Conservation (phyloP, 2,797 vertebrate species). For the Netta rufina region DNA sequence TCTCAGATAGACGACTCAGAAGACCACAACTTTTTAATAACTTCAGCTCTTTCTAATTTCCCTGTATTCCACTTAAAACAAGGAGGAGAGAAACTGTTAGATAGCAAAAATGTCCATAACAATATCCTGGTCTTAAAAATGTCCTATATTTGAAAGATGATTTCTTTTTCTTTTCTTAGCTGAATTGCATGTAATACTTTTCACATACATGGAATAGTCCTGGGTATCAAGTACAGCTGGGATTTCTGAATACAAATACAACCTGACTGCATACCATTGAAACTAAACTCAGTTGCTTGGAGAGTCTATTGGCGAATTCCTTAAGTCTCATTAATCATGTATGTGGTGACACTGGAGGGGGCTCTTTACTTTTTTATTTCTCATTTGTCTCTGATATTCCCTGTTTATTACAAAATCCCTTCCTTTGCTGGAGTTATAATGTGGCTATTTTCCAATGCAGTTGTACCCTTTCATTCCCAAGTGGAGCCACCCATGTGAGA, state of each 20-base stretch:
- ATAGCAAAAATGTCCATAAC: background rate
- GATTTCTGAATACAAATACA: conserved; percentile 71
- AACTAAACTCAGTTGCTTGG: conserved; percentile 72
- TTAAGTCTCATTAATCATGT: conserved; percentile 73
- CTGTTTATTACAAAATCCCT: conserved; percentile 71
- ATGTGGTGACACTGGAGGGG: conserved; percentile 69
- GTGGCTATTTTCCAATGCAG: conserved; percentile 62
- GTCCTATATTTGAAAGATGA: background rate
- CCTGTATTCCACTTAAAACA: background rate
- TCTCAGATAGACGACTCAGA: too few relatives aligned
- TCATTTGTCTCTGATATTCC: conserved; percentile 74
- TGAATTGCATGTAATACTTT: conserved; percentile 54
- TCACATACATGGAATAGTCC: conserved; percentile 53
- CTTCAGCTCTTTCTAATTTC: background rate
- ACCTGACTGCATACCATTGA: conserved; percentile 71
- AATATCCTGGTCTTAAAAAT: conserved; percentile 36
- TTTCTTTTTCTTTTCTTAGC: conserved; percentile 23
- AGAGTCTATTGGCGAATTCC: conserved; percentile 74
- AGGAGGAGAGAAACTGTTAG: background rate
- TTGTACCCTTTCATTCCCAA: conserved; percentile 54
- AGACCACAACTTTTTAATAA: background rate
- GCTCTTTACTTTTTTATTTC: conserved; percentile 72
- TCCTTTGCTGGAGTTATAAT: conserved; percentile 63
- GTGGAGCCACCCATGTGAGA: conserved; percentile 31
- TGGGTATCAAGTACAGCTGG: conserved; percentile 62